Base-by-base conservation (phyloP, 2,797 vertebrate genomes). In the Enteromius viviparus region DNA sequence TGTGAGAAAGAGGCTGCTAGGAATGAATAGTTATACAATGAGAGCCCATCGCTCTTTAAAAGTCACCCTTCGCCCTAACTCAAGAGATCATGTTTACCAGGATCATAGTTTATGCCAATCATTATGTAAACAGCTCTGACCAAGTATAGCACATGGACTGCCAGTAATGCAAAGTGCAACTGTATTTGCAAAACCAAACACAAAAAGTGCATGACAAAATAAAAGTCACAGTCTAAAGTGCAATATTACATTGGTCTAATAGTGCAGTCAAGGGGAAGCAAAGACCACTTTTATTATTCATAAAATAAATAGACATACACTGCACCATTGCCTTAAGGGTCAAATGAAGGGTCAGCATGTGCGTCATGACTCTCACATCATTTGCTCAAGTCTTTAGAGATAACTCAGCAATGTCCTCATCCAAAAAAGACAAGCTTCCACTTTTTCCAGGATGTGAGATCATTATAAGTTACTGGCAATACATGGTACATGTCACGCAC, bases 371-470 rank as follows among this genome's bases (percentile, higher is more conserved):
- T 29, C 40, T 81, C 14, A 40, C 45, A 10, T 74, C 55, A 65
- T 75, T 32, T 74, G 29, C 8, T 51, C 0, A 14, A 74, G 42
- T 74, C 70, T 74, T 74, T 37, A 74, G 26, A 64, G 69, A 81
- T 81, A 74, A 34, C 70, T 2, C 51, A 40, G 45, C 21, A 81
- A 74, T 14, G 58, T 74, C 29, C 68, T 81, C 40, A 34, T 64
- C 21, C 40, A 49, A 81, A 74, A 74, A 45, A 49, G 55, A 72
- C 79, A 72, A 65, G 69, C 55, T 34, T 80, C 79, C 69, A 49
- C 40, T 74, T 74, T 81, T 81, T 81, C 58, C 69, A 74, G 58
- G 70, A 85, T 70, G 62, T 76, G 55, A 85, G 75, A 29, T 58
- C 70, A 70, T 53, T 60, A 69, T 29, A 64, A 81, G 42, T 65